Conservation (phyloP, 2,797 vertebrate genomes). For the Phrynocephalus vlangalii region DNA sequence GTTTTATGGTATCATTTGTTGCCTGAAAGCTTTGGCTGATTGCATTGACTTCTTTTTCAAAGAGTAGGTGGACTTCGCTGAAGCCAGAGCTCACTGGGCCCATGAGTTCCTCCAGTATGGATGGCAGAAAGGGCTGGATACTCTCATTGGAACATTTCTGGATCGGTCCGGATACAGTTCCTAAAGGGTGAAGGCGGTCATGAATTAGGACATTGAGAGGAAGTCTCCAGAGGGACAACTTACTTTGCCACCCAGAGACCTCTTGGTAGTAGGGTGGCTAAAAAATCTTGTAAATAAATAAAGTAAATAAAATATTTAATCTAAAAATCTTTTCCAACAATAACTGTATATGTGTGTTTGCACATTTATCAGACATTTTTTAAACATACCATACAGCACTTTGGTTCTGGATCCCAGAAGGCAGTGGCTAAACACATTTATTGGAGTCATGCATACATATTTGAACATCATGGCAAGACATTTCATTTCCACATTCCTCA, state of each 20-base stretch:
- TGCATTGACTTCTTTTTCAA: conserved; percentile 83
- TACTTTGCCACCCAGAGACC: too few species aligned
- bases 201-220: conserved; percentile 33
- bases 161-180: conserved; percentile 79
- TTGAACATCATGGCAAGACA: too few species aligned
- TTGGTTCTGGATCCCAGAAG: too few species aligned
- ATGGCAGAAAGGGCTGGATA: conserved; percentile 86
- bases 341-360: background rate
- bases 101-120: conserved; percentile 92
- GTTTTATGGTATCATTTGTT: conserved; percentile 64
- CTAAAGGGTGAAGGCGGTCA: conserved; percentile 67
- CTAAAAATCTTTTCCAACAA: background rate
- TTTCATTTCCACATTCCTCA: too few species aligned
- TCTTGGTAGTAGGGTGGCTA: too few species aligned
- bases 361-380: background rate
- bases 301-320: background rate
- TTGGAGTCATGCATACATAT: too few species aligned
- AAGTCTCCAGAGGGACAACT: background rate
- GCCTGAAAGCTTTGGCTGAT: conserved; percentile 81
- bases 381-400: too few species aligned
- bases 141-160: conserved; percentile 82
- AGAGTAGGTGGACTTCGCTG: conserved; percentile 82
- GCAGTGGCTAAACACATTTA: too few species aligned
- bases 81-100: conserved; percentile 90
- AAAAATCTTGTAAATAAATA: too few species aligned